Percentiles rank a stretch among this genome's conserved stretches.
These are phyloP conservation scores for Prenolepis imparis DNA, from an alignment of 2,888 invertebrate genomes.

Conservation along the genomic window DNA sequence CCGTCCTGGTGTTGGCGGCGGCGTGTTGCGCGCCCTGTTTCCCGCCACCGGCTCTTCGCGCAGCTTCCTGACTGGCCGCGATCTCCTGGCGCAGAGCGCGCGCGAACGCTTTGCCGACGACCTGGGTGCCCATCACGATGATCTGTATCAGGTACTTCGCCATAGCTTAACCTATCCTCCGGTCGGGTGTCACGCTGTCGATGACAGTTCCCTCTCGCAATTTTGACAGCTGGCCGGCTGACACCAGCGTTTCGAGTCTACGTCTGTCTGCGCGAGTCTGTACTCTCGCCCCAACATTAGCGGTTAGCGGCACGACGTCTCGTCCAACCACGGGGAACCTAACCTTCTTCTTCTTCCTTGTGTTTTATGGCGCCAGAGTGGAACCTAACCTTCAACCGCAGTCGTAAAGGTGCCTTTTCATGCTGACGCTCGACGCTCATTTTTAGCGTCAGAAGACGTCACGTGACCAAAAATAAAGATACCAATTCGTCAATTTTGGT, in stretches of 20 bases:
- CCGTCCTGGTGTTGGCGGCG: conserved; percentile 93
- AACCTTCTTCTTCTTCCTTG: too few species aligned
- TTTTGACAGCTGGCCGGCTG: background rate
- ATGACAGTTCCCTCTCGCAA: background rate
- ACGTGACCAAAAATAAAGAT: too few species aligned
- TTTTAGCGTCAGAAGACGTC: too few species aligned
- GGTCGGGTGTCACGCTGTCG: background rate
- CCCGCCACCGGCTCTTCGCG: conserved; percentile 91
- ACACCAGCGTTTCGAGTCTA: background rate
- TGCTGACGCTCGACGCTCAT: too few species aligned
- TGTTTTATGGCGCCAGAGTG: too few species aligned
- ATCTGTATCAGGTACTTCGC: conserved; percentile 97
- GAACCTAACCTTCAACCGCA: too few species aligned
- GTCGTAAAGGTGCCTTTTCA: too few species aligned
- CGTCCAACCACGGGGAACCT: conserved; percentile 5
- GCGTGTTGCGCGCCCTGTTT: conserved; percentile 91
- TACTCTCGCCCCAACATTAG: background rate
- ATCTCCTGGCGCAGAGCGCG: conserved; percentile 95
- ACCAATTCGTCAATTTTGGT: too few species aligned
- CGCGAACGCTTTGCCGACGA: conserved; percentile 96
- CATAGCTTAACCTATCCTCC: conserved; percentile 87
- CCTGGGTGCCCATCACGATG: conserved; percentile 95
- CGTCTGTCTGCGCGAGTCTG: background rate
- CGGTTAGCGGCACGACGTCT: conserved; percentile 11
- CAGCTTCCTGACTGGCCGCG: conserved; percentile 95